phyloP scores from a whole-genome alignment of 1,140 invertebrate genomes.

The Arctopsyche grandis region DNA sequence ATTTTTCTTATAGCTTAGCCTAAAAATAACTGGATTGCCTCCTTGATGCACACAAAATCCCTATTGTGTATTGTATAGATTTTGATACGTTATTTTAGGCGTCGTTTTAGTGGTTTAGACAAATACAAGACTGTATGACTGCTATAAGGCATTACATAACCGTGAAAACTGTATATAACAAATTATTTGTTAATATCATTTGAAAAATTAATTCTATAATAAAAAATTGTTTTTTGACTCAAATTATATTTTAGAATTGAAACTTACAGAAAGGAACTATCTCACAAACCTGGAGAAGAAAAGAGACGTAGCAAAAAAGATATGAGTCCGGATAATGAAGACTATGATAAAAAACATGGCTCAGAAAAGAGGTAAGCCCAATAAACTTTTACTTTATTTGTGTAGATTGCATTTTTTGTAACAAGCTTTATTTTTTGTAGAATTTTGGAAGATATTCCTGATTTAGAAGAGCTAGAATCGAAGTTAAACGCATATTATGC shows the following conservation, averaged over 20 bases:
- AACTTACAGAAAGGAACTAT: constrained; percentile 63
- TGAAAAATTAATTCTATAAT: neutral
- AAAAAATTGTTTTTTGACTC: neutral
- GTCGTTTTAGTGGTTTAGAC: neutral
- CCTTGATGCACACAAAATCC: too few species aligned
- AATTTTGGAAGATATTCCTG: constrained; percentile 72
- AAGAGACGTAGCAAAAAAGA: constrained; percentile 66
- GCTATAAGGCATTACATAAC: too few species aligned
- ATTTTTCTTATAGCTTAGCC: too few species aligned
- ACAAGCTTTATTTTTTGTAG: constrained; percentile 54
- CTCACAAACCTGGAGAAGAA: constrained; percentile 60
- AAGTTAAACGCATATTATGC: constrained; percentile 82
- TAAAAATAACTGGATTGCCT: too few species aligned
- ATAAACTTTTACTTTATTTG: constrained; percentile 17
- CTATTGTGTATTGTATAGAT: too few species aligned
- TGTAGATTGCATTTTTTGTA: neutral
- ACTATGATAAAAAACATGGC: constrained; percentile 70
- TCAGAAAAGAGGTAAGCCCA: constrained; percentile 65
- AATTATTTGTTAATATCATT: neutral
- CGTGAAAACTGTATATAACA: too few species aligned
- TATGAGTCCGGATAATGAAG: constrained; percentile 66
- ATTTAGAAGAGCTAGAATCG: constrained; percentile 79
- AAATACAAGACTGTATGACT: neutral
- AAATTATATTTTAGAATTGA: neutral
- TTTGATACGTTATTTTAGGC: too few species aligned